Evolutionary conservation across 2,113 vertebrate genomes (phyloP).

Genomic region (Pluvianellus socialis): DNA sequence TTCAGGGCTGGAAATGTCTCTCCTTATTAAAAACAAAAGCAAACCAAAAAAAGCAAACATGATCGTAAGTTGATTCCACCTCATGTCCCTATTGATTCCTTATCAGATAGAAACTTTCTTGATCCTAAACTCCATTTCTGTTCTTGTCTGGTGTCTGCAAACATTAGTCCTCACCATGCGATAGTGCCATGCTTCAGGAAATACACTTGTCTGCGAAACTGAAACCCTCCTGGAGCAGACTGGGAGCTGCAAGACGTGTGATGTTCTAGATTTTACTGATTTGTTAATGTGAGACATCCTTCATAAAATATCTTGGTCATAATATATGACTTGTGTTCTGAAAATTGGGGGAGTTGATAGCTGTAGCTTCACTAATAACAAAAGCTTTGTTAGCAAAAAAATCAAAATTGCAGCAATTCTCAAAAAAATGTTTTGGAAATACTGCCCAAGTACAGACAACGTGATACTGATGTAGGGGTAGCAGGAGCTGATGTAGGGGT

Average conservation of each 20-base stretch:
- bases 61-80: background rate
- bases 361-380: background rate
- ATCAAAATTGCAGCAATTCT: background rate
- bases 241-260: background rate
- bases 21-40: background rate
- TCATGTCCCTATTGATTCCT: background rate
- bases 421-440: background rate
- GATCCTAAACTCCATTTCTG: background rate
- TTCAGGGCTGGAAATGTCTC: background rate
- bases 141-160: background rate
- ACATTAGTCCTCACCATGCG: background rate
- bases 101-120: background rate
- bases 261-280: background rate
- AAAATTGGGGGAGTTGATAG: background rate
- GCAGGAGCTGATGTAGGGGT: background rate
- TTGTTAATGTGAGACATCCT: background rate
- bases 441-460: background rate
- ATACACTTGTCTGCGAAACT: background rate
- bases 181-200: background rate
- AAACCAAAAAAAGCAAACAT: background rate
- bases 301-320: background rate
- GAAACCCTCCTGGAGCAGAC: background rate
- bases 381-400: background rate
- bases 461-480: background rate
- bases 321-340: background rate